A percentile compares a stretch with the other conserved stretches of the same genome.
Evolutionary conservation across 2,797 vertebrate genomes (phyloP).

Genomic region (Pachyuromys duprasi): DNA sequence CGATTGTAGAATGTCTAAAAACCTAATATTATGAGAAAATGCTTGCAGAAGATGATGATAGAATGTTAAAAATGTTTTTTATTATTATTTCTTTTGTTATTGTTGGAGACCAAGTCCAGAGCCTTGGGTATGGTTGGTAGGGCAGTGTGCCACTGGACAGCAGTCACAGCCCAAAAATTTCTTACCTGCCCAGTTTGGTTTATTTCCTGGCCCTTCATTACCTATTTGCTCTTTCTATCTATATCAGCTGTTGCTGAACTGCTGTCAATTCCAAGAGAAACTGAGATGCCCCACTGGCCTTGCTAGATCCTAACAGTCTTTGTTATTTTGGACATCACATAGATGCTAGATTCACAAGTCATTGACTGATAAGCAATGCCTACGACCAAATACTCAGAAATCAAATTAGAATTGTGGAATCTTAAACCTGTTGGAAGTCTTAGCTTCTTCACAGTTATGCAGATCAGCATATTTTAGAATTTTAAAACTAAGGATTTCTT

Average conservation of each 20-base stretch:
- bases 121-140: not conserved
- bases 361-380: not conserved
- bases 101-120: too few species aligned
- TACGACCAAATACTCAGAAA: not conserved
- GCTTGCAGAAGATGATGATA: not conserved
- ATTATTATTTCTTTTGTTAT: not conserved
- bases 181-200: not conserved
- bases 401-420: not conserved
- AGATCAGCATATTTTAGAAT: not conserved
- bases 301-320: not conserved
- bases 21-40: not conserved
- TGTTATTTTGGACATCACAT: not conserved
- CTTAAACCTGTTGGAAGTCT: slow-evolving; percentile 43
- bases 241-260: not conserved
- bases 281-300: not conserved
- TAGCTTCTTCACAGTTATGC: not conserved
- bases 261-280: not conserved
- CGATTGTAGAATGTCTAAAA: not conserved
- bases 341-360: not conserved
- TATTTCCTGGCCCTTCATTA: not conserved
- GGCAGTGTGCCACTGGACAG: too few species aligned
- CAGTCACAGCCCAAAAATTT: not conserved
- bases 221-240: not conserved
- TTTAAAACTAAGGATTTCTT: slow-evolving; percentile 20
- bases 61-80: not conserved